Conservation (phyloP, 2,888 invertebrate genomes). For the Boloria euphrosyne region DNA sequence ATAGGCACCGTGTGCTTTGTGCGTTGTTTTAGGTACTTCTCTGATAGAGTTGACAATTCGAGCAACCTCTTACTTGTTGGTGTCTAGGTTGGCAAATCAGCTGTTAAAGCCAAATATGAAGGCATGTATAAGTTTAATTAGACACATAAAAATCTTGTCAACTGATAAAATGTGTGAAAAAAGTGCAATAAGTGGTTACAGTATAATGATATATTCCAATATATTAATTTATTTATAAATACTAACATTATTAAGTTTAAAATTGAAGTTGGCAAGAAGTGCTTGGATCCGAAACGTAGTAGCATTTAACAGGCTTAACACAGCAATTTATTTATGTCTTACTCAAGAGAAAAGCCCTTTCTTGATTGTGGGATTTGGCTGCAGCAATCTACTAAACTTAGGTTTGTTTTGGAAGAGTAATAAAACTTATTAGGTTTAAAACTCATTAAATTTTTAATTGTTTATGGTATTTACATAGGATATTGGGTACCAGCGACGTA, state of each 20-base stretch:
- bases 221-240: background rate
- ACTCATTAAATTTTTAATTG: background rate
- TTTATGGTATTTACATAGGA: background rate
- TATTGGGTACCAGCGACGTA: no score
- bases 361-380: constrained; percentile 34
- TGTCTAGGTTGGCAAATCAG: no score
- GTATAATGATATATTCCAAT: background rate
- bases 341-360: constrained; percentile 33
- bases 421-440: constrained; percentile 6
- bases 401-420: constrained; percentile 26
- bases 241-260: background rate
- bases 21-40: no score
- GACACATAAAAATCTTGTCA: no score
- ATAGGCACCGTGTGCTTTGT: no score
- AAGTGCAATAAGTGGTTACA: background rate
- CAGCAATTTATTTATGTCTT: constrained; percentile 29
- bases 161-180: no score
- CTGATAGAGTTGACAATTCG: no score
- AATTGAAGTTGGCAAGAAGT: constrained; percentile 3
- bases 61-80: no score
- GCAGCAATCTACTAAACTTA: constrained; percentile 28
- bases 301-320: constrained; percentile 25
- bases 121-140: no score
- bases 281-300: constrained; percentile 7
- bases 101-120: no score